Evolutionary conservation across 2,113 vertebrate genomes (phyloP).

Genomic region (Copsychus sechellarum): DNA sequence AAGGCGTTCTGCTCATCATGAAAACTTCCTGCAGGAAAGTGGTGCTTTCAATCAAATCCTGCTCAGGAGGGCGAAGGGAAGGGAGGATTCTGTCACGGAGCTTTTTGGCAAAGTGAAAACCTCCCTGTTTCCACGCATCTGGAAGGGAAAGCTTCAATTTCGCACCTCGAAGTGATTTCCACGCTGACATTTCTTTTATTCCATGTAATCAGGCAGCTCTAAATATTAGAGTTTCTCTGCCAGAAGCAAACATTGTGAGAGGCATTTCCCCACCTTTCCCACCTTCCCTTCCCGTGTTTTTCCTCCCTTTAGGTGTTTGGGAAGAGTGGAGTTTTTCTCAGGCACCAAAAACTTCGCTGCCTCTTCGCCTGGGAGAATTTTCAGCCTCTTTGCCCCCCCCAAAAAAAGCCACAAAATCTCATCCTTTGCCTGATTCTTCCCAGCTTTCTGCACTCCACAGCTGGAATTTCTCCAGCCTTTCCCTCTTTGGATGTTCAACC

Average conservation of each 20-base stretch:
- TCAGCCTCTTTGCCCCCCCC: background rate
- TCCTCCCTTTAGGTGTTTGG: background rate
- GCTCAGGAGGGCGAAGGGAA: background rate
- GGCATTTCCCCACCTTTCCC: background rate
- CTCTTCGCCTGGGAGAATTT: background rate
- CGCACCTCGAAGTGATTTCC: background rate
- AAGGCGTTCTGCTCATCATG: background rate
- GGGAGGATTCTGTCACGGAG: background rate
- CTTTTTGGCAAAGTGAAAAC: background rate
- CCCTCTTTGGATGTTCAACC: rapidly evolving
- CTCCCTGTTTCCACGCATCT: background rate
- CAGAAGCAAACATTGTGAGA: background rate
- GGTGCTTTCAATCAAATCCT: background rate
- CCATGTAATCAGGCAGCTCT: background rate
- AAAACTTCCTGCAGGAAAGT: background rate
- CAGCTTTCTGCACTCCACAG: too few species aligned
- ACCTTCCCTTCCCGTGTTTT: background rate
- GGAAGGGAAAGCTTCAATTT: slow-evolving; percentile 18
- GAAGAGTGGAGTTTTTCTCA: background rate
- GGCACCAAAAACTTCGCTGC: background rate
- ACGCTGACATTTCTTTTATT: slow-evolving; percentile 3
- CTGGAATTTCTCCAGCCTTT: rapidly evolving
- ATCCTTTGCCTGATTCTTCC: background rate
- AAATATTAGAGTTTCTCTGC: background rate
- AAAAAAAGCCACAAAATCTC: background rate